These are phyloP conservation scores for Cyclura pinguis DNA, from an alignment of 2,797 vertebrate species.

Conservation along the genomic window DNA sequence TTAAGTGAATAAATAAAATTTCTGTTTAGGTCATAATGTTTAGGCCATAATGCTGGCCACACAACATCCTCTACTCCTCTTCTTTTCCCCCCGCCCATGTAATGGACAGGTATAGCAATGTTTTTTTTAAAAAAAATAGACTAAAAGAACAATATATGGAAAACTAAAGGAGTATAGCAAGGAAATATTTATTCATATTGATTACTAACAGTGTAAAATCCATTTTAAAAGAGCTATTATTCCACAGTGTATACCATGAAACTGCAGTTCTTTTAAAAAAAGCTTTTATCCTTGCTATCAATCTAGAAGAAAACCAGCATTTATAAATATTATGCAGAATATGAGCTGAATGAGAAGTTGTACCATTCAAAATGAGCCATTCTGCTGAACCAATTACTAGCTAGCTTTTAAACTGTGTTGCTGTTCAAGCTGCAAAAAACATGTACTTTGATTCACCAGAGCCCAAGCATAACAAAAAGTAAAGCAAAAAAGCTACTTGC, in stretches of 20 bases:
- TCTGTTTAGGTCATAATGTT: neutral
- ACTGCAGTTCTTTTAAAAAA: neutral
- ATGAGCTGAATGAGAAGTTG: neutral
- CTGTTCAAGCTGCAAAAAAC: slow-evolving; percentile 42
- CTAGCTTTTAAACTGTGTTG: slow-evolving; percentile 11
- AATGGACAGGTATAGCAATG: neutral
- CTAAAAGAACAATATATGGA: neutral
- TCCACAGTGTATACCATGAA: neutral
- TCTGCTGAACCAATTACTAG: slow-evolving; percentile 46
- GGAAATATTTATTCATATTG: neutral
- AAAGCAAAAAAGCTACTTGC: slow-evolving; percentile 31
- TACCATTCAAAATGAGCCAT: slow-evolving; percentile 30
- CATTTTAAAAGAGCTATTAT: neutral
- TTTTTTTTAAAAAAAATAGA: neutral
- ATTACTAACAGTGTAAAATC: neutral
- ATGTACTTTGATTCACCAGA: slow-evolving; percentile 33
- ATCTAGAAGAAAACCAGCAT: neutral
- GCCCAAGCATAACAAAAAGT: slow-evolving; percentile 27
- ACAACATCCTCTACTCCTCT: neutral
- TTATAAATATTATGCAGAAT: neutral
- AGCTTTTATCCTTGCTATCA: too few species aligned
- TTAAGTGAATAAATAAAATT: neutral
- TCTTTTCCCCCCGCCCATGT: neutral
- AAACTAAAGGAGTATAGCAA: neutral
- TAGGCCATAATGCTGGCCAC: neutral